Evolutionary conservation across 2,888 invertebrate species (phyloP).

Genomic region (Cremastinae sp.): DNA sequence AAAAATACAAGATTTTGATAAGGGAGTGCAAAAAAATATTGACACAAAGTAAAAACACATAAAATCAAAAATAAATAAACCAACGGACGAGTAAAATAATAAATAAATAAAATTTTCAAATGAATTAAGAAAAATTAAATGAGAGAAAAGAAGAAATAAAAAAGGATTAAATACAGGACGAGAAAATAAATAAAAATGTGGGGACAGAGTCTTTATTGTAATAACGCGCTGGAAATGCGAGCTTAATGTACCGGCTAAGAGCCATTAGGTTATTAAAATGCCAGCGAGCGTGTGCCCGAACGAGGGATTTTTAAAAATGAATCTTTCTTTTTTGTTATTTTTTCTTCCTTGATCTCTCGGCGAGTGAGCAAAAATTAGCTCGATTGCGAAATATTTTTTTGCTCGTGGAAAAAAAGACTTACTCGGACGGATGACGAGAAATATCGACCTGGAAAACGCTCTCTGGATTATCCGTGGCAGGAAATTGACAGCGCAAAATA

Average conservation of each 20-base stretch:
- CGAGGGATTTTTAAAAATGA: slow-evolving; percentile 47
- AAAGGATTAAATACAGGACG: slow-evolving; percentile 8
- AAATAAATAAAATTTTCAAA: too few relatives aligned
- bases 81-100: too few relatives aligned
- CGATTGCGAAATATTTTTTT: slow-evolving; percentile 39
- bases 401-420: not conserved
- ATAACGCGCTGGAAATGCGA: slow-evolving; percentile 52
- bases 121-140: too few relatives aligned
- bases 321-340: too few relatives aligned
- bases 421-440: too few relatives aligned
- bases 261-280: slow-evolving; percentile 80
- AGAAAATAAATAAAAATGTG: slow-evolving; percentile 32
- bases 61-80: too few relatives aligned
- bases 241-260: slow-evolving; percentile 74
- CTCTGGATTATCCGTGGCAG: too few relatives aligned
- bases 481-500: too few relatives aligned
- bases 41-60: too few relatives aligned
- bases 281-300: slow-evolving; percentile 66
- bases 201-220: slow-evolving; percentile 40
- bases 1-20: slow-evolving; percentile 10
- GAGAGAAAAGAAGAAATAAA: not conserved
- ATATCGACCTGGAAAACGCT: too few relatives aligned
- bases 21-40: too few relatives aligned
- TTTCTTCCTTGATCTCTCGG: not conserved
- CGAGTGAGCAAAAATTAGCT: slow-evolving; percentile 31